Evolutionary conservation across 1,140 invertebrate species (phyloP).

Genomic region (Drosophila nigromelanica): DNA sequence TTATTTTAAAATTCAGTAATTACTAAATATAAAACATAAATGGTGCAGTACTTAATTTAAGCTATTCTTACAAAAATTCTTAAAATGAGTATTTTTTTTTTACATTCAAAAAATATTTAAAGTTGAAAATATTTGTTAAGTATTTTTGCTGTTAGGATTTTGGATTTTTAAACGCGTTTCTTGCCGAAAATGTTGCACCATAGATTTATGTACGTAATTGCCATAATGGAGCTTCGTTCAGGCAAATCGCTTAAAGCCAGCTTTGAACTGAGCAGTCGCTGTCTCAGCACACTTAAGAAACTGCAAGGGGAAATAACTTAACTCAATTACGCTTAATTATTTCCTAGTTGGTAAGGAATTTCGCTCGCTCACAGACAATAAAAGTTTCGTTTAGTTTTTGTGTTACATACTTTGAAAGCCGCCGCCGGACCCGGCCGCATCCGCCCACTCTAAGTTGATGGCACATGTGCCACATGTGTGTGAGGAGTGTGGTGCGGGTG

Average conservation of each 20-base stretch:
- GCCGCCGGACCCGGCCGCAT: constrained; percentile 6
- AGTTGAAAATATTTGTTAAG: too few relatives aligned
- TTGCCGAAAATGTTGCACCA: neutral
- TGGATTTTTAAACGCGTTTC: too few relatives aligned
- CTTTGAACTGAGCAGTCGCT: constrained; percentile 1
- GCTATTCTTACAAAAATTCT: too few relatives aligned
- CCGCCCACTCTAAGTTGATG: neutral
- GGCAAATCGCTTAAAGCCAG: constrained; percentile 53
- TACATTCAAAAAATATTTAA: too few relatives aligned
- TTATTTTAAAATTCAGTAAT: too few relatives aligned
- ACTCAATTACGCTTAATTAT: constrained; percentile 83
- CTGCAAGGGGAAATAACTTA: constrained; percentile 77
- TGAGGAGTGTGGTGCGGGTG: neutral
- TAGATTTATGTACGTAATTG: constrained; percentile 30
- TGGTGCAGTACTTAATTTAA: too few relatives aligned
- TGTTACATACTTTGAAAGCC: constrained; percentile 57
- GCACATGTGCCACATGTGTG: constrained; percentile 56
- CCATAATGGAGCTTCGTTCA: constrained; percentile 15
- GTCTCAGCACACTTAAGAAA: constrained; percentile 38
- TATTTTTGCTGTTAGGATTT: too few relatives aligned
- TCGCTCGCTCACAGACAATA: constrained; percentile 71
- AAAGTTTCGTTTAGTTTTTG: constrained; percentile 76
- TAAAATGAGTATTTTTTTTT: too few relatives aligned
- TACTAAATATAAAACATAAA: too few relatives aligned
- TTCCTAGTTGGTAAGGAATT: constrained; percentile 79